Evolutionary conservation across 2,888 invertebrate genomes (phyloP).

Genomic region (Sisyra nigra): DNA sequence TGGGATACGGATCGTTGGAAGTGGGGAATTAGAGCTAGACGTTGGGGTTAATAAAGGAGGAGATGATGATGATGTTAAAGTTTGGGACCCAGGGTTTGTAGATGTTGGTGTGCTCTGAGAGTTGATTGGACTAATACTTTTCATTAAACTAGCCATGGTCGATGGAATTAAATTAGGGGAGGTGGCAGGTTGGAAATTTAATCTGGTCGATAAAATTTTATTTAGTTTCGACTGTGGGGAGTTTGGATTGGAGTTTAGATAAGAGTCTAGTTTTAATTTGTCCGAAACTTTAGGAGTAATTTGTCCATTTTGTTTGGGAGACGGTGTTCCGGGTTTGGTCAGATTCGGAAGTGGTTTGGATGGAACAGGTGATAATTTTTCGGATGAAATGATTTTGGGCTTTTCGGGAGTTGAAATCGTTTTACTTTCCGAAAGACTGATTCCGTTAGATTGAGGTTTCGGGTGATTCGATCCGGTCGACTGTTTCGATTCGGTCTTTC

Average conservation of each 20-base stretch:
- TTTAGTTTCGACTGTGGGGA: too few species aligned
- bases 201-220: too few species aligned
- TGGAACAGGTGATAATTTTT: constrained; percentile 1
- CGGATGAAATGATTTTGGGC: constrained; percentile 1
- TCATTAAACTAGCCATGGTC: too few species aligned
- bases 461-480: background rate
- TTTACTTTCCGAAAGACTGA: constrained; percentile 17
- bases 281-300: too few species aligned
- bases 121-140: too few species aligned
- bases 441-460: constrained; percentile 16
- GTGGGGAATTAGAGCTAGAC: background rate
- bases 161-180: too few species aligned
- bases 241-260: too few species aligned
- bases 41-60: constrained; percentile 16
- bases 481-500: background rate
- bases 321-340: too few species aligned
- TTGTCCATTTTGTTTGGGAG: too few species aligned
- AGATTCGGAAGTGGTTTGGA: background rate
- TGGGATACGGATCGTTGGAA: constrained; percentile 20
- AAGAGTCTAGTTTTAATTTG: too few species aligned
- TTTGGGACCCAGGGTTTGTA: too few species aligned
- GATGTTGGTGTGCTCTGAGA: constrained; percentile 1
- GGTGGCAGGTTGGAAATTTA: too few species aligned
- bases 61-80: constrained; percentile 13
- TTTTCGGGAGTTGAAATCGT: background rate